Conservation (phyloP, 2,888 invertebrate species). For the Lepidocyrtoides sp. region DNA sequence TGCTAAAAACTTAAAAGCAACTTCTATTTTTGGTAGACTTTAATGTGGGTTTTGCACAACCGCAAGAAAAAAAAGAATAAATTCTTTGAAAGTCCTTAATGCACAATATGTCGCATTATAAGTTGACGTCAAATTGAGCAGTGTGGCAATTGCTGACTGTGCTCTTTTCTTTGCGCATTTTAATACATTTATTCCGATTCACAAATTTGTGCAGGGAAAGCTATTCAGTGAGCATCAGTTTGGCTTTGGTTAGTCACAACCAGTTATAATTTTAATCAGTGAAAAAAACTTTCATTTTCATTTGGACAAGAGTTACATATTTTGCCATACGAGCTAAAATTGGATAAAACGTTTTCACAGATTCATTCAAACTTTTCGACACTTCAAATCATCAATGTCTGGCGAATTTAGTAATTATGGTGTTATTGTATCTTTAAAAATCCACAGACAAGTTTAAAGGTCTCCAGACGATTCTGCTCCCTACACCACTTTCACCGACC, state of each 20-base stretch:
- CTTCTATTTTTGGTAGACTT: neutral
- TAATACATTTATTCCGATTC: neutral
- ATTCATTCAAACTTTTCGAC: too few species aligned
- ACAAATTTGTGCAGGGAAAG: neutral
- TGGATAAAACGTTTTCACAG: too few species aligned
- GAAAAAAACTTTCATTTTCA: neutral
- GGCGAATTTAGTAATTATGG: too few species aligned
- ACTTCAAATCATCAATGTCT: too few species aligned
- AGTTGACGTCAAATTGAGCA: neutral
- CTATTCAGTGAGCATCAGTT: neutral
- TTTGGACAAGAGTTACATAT: too few species aligned
- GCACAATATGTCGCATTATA: conserved; percentile 7
- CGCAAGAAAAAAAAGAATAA: neutral
- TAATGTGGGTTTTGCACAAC: neutral
- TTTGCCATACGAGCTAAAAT: too few species aligned
- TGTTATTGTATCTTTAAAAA: too few species aligned
- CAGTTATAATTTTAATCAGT: conserved; percentile 1
- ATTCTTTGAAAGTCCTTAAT: neutral
- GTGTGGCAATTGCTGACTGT: neutral
- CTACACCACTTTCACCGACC: too few species aligned
- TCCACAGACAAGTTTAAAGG: too few species aligned
- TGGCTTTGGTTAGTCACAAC: neutral
- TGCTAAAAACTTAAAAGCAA: neutral
- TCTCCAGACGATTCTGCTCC: too few species aligned
- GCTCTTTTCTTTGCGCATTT: neutral